Evolutionary conservation across 53 echinoderm and acorn worm species (phyloP).

Genomic region (Echinarachnius parma): DNA sequence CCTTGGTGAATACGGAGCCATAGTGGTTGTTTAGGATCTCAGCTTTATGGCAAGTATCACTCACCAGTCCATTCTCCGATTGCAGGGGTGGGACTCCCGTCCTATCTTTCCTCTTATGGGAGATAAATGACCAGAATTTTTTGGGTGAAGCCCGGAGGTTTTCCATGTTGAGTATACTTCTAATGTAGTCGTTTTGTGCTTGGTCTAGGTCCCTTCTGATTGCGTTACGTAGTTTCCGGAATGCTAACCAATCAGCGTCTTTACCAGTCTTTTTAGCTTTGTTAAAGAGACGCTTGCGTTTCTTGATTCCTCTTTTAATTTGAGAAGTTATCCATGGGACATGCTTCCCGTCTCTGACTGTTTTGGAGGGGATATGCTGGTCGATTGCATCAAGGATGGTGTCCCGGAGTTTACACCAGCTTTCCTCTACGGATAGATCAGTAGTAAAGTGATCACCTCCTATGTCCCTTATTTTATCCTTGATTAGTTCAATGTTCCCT

Average conservation of each 20-base stretch:
- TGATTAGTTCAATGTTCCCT: conserved; percentile 37
- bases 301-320: conserved; percentile 43
- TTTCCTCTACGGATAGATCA: conserved; percentile 38
- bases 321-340: conserved; percentile 38
- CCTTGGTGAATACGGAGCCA: conserved; percentile 33
- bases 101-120: conserved; percentile 47
- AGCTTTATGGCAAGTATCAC: conserved; percentile 27
- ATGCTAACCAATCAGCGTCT: conserved; percentile 35
- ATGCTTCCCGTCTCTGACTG: conserved; percentile 21
- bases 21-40: conserved; percentile 31
- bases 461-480: conserved; percentile 5
- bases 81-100: conserved; percentile 35
- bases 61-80: conserved; percentile 15
- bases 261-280: conserved; percentile 52
- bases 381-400: conserved; percentile 28
- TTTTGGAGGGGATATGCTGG: conserved; percentile 39
- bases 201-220: conserved; percentile 44
- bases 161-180: conserved; percentile 43
- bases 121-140: conserved; percentile 45
- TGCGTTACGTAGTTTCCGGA: conserved; percentile 36
- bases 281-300: conserved; percentile 39
- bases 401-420: conserved; percentile 44
- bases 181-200: conserved; percentile 45
- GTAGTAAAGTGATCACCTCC: background rate
- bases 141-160: conserved; percentile 46